A percentile compares a stretch with the other conserved stretches of the same genome.
These are phyloP conservation scores for Plotosus lineatus DNA, from an alignment of 2,113 vertebrate species.

Conservation along the genomic window DNA sequence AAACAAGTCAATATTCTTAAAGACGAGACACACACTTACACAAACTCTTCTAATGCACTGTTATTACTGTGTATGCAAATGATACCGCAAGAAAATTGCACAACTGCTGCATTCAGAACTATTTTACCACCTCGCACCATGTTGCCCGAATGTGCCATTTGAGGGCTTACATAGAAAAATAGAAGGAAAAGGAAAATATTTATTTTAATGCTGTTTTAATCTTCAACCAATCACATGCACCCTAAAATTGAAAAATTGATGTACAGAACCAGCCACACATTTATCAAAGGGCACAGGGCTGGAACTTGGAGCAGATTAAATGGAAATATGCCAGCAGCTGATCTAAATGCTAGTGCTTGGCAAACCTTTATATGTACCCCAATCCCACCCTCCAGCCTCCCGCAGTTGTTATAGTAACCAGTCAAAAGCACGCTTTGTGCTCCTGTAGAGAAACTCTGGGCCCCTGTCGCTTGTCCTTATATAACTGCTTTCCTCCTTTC, in stretches of 20 bases:
- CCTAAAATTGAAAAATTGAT: background rate
- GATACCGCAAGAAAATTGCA: background rate
- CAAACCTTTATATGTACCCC: constrained; percentile 43
- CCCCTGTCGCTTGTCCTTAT: constrained; percentile 2
- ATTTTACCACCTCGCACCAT: background rate
- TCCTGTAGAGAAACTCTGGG: constrained; percentile 31
- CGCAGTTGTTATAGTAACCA: constrained; percentile 46
- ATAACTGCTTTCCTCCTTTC: constrained; percentile 27
- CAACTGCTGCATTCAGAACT: background rate
- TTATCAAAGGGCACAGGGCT: constrained; percentile 33
- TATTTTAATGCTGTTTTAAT: background rate
- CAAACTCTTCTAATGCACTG: background rate
- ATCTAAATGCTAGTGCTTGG: constrained; percentile 41
- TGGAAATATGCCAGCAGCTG: constrained; percentile 36
- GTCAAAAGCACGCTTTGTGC: constrained; percentile 52
- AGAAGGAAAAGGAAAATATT: background rate
- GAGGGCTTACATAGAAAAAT: background rate
- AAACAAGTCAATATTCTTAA: background rate
- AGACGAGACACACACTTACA: background rate
- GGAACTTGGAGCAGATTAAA: constrained; percentile 17
- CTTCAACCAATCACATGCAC: background rate
- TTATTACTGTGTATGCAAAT: background rate
- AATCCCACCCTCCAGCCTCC: background rate
- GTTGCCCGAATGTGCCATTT: background rate
- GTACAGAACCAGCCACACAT: background rate